Conservation (phyloP, 92 coral and sea anemone genomes). For the Phenganax marumi region DNA sequence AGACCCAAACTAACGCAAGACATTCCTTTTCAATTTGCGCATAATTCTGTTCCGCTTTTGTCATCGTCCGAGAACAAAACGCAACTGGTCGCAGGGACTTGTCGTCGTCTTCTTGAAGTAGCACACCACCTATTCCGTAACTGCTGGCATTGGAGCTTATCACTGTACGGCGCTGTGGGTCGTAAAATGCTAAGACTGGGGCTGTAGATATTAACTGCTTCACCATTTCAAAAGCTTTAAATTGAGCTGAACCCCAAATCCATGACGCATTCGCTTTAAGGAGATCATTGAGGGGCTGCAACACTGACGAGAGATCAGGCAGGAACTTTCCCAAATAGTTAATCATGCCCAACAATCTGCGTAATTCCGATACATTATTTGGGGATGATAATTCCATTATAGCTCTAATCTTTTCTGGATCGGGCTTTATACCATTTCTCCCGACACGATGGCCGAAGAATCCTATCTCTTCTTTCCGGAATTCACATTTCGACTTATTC, state of each 20-base stretch:
- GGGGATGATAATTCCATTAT: conserved; percentile 3
- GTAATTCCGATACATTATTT: not conserved
- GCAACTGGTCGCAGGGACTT: conserved; percentile 44
- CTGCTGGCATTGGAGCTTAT: conserved; percentile 56
- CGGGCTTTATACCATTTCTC: not conserved
- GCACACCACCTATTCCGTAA: conserved; percentile 58
- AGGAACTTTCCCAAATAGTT: conserved; percentile 7
- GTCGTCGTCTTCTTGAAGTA: too few species aligned
- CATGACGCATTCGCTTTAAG: conserved; percentile 56
- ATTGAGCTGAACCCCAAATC: conserved; percentile 69
- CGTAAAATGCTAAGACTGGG: conserved; percentile 56
- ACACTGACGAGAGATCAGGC: not conserved
- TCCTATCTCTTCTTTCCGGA: conserved; percentile 35
- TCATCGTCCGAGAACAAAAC: conserved; percentile 14
- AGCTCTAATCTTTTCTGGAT: conserved; percentile 6
- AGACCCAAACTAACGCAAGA: conserved; percentile 64
- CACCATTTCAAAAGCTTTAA: conserved; percentile 47
- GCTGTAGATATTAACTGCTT: conserved; percentile 55
- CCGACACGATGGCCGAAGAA: conserved; percentile 45
- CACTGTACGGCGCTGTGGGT: conserved; percentile 43
- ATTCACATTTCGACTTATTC: conserved; percentile 48
- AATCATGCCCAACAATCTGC: conserved; percentile 7
- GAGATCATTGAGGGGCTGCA: conserved; percentile 59
- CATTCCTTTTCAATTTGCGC: conserved; percentile 36
- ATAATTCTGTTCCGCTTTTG: not conserved